phyloP scores from a whole-genome alignment of 2,888 invertebrate species.

The Phytoseiulus persimilis region DNA sequence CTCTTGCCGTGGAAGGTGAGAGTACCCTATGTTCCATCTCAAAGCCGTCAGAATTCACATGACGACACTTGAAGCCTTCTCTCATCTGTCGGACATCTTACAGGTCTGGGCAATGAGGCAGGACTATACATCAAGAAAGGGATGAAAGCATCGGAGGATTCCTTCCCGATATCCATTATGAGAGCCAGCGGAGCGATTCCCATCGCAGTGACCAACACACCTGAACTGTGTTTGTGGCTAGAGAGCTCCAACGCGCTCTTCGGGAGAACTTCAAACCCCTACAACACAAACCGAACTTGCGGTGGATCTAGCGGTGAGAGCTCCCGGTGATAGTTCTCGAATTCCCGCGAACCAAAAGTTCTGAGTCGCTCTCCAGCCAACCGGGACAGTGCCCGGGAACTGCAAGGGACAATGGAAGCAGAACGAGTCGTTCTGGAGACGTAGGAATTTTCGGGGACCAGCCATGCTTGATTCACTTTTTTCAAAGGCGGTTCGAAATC shows the following conservation, averaged over 20 bases:
- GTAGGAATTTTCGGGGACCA: no score
- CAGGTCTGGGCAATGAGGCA: conserved; percentile 48
- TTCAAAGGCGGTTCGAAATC: no score
- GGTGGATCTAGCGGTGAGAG: conserved; percentile 53
- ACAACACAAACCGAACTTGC: conserved; percentile 51
- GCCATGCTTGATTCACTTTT: no score
- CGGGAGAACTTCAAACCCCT: conserved; percentile 52
- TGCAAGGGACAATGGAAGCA: no score
- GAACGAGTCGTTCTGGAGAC: no score
- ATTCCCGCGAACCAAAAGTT: no score
- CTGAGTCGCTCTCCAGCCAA: no score
- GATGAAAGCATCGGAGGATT: conserved; percentile 47
- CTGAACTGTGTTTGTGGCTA: conserved; percentile 54
- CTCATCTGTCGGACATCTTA: no score
- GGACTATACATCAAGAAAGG: conserved; percentile 48
- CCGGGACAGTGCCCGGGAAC: no score
- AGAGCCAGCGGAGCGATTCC: conserved; percentile 51
- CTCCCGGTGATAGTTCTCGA: background rate
- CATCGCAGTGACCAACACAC: conserved; percentile 52
- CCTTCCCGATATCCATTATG: conserved; percentile 49
- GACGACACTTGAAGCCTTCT: no score
- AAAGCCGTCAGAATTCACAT: no score
- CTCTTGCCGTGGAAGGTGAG: conserved; percentile 49
- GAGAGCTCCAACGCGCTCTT: conserved; percentile 53
- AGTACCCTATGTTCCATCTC: conserved; percentile 23